These are phyloP conservation scores for Benitochromis conjunctus DNA, from an alignment of 2,113 vertebrate genomes.

Conservation along the genomic window DNA sequence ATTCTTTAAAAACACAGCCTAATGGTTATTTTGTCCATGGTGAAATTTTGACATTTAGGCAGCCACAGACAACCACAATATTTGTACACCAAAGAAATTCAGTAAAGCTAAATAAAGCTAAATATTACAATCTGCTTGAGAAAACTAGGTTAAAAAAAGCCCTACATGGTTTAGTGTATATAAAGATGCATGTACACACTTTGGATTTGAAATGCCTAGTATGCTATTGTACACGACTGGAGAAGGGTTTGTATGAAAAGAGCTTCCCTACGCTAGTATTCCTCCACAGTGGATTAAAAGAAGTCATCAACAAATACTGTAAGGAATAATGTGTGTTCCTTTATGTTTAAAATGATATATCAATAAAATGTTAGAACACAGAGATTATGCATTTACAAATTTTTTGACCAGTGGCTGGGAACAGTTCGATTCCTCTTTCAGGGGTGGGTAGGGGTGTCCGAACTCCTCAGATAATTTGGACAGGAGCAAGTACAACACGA, in stretches of 20 bases:
- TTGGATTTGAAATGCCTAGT: slow-evolving; percentile 20
- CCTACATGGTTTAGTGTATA: slow-evolving; percentile 20
- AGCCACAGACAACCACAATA: neutral
- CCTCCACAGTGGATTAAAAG: neutral
- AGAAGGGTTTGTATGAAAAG: neutral
- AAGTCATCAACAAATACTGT: slow-evolving; percentile 16
- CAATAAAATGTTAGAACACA: slow-evolving; percentile 60
- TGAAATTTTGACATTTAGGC: neutral
- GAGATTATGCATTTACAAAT: slow-evolving; percentile 41
- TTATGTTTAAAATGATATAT: slow-evolving; percentile 60
- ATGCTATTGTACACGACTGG: slow-evolving; percentile 6
- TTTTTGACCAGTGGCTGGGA: slow-evolving; percentile 1
- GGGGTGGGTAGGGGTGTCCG: neutral
- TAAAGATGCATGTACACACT: slow-evolving; percentile 27
- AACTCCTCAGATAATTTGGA: slow-evolving; percentile 31
- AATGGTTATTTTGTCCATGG: neutral
- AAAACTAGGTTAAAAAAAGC: slow-evolving; percentile 13
- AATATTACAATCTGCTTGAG: slow-evolving; percentile 6
- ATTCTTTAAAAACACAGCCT: neutral
- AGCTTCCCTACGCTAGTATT: neutral
- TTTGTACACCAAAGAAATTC: neutral
- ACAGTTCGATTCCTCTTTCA: neutral
- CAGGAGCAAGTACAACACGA: slow-evolving; percentile 9
- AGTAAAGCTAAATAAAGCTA: neutral
- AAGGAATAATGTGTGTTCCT: slow-evolving; percentile 36